Base-by-base conservation (phyloP, 1,140 invertebrate species). In the Aphelenchoides fujianensis region DNA sequence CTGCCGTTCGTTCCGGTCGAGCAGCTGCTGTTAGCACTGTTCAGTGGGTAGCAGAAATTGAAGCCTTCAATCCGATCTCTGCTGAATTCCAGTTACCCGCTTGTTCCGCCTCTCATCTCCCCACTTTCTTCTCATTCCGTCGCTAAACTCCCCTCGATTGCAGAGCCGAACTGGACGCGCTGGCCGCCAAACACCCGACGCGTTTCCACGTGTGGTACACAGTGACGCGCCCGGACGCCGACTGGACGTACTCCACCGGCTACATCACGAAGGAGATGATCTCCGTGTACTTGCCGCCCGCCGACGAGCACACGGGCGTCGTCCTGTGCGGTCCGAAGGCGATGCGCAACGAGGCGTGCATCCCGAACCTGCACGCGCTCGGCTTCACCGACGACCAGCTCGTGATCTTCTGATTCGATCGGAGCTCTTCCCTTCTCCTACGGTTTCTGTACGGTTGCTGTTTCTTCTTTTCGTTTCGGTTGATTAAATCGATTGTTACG, bases 241-340 rank as follows among this genome's bases (percentile, higher is more conserved):
- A 5, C 5, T 98, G 95, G 95, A 89, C 89, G 71, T 95, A 92
- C 85, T 94, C 93, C 84, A 89, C 87, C 48, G 96, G 96, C 16
- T 97, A 95, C 85, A 89, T 98, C 34, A 94, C 90, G 83, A 90
- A 91, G 9, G 89, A 92, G 35, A 98, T 98, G 94, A 90, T 99
- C 62, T 86, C 88, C 57, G 88, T 91, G 0, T 91, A 95, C 81
- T 87, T 97, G 72, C 92, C 92, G 75, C 89, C 91, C 16, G 90
- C 94, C 1, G 76, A 87, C 2, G 85, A 89, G 48, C 91, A 94
- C 80, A 92, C 91, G 2, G 86, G 94, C 2, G 90, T 93, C 2
- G 86, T 94, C 61, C 67, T 88, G 23, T 87, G 95, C 86, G 85
- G 94, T 53, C 96, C 95, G 41, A 95, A 94, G 30, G 63, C 12